Evolutionary conservation across 2,797 vertebrate species (phyloP).

Genomic region (Carapus acus): DNA sequence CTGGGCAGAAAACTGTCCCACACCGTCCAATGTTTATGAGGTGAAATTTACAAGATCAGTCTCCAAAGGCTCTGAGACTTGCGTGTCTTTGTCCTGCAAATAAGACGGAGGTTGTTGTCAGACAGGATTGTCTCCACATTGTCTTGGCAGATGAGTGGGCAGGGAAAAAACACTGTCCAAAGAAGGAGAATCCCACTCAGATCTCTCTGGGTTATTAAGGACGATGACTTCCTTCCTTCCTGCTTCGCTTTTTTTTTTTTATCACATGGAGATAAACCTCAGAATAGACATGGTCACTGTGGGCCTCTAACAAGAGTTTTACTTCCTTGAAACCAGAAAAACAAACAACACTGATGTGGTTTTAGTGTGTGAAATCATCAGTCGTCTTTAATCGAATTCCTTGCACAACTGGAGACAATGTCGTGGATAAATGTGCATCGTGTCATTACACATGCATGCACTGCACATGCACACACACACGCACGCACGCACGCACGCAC

Average conservation of each 20-base stretch:
- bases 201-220: slow-evolving; percentile 30
- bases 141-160: slow-evolving; percentile 35
- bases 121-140: slow-evolving; percentile 28
- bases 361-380: slow-evolving; percentile 7
- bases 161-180: slow-evolving; percentile 31
- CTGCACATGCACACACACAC: too few species aligned
- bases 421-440: slow-evolving; percentile 32
- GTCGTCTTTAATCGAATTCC: slow-evolving; percentile 2
- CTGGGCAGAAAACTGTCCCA: slow-evolving; percentile 16
- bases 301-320: slow-evolving; percentile 23
- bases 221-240: slow-evolving; percentile 42
- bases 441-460: background rate
- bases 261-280: slow-evolving; percentile 36
- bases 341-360: slow-evolving; percentile 9
- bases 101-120: slow-evolving; percentile 32
- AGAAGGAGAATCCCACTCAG: slow-evolving; percentile 22
- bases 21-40: slow-evolving; percentile 42
- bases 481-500: too few species aligned
- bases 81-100: slow-evolving; percentile 60
- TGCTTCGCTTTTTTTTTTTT: too few species aligned
- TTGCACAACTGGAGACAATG: slow-evolving; percentile 8
- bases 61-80: slow-evolving; percentile 47
- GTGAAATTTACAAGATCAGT: slow-evolving; percentile 52
- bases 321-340: slow-evolving; percentile 47
- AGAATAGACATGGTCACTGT: slow-evolving; percentile 18